Conservation (phyloP, 1,140 invertebrate genomes). For the Aphelinus certus region DNA sequence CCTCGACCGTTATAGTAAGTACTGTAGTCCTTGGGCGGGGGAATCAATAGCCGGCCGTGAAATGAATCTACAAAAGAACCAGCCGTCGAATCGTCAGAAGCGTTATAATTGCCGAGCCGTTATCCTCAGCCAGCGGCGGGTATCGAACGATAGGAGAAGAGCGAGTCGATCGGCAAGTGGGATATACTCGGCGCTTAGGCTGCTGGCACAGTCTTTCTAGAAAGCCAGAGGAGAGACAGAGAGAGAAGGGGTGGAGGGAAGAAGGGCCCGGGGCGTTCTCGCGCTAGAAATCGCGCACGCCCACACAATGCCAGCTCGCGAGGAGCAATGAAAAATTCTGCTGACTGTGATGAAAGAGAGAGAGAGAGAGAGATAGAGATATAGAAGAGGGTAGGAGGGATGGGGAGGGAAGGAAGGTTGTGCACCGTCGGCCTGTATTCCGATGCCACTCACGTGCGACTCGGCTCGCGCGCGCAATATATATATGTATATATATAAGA, state of each 20-base stretch:
- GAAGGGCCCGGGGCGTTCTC: neutral
- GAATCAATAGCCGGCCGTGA: constrained; percentile 27
- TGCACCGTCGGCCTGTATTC: neutral
- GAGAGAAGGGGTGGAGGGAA: neutral
- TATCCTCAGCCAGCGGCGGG: constrained; percentile 6
- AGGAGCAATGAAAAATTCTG: constrained; percentile 37
- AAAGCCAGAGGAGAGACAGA: neutral
- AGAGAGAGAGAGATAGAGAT: no score
- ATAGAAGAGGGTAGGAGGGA: neutral
- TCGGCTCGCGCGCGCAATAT: constrained; percentile 1
- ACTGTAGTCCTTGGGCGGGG: neutral
- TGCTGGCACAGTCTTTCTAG: neutral
- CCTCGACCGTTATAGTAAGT: neutral
- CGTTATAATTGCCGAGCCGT: constrained; percentile 28
- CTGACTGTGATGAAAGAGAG: constrained; percentile 28
- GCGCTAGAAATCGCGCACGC: constrained; percentile 1
- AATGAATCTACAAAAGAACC: constrained; percentile 18
- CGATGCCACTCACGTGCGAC: constrained; percentile 39
- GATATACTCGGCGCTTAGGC: constrained; percentile 10
- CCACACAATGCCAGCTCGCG: no score
- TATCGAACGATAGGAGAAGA: neutral
- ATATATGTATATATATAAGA: constrained; percentile 20
- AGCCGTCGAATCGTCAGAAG: constrained; percentile 12
- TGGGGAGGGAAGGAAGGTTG: no score
- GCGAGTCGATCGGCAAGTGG: neutral